Evolutionary conservation across 2,797 vertebrate species (phyloP).

Genomic region (Gallinago stenura): DNA sequence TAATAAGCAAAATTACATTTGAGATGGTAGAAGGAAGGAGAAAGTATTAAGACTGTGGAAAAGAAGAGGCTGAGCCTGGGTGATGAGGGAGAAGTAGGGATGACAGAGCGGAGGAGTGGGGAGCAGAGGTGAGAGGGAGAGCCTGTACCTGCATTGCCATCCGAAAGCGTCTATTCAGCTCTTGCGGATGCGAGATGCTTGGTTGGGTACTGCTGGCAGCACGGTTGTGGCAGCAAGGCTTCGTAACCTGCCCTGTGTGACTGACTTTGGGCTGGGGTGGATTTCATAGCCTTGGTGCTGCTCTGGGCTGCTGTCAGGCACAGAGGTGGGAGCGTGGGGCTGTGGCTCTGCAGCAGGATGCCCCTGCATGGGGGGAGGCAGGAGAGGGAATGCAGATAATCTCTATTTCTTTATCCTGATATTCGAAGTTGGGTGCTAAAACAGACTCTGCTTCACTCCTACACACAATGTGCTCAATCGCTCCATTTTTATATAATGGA

Average conservation of each 20-base stretch:
- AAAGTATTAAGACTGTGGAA: background rate
- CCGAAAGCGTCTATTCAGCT: background rate
- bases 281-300: background rate
- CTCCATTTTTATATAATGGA: background rate
- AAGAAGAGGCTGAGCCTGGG: background rate
- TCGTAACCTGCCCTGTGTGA: background rate
- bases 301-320: background rate
- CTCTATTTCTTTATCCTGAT: background rate
- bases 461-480: conserved; percentile 38
- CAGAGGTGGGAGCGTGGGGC: background rate
- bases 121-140: background rate
- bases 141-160: background rate
- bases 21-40: background rate
- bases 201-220: background rate
- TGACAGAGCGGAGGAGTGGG: background rate
- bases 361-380: background rate
- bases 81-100: background rate
- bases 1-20: background rate
- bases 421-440: background rate
- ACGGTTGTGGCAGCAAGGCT: background rate
- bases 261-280: background rate
- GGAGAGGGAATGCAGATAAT: background rate
- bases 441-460: conserved; percentile 20
- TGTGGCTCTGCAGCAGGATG: background rate
- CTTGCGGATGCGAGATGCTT: background rate